phyloP scores from a whole-genome alignment of 2,888 invertebrate species.

The Drosophila nr. perissopoda region DNA sequence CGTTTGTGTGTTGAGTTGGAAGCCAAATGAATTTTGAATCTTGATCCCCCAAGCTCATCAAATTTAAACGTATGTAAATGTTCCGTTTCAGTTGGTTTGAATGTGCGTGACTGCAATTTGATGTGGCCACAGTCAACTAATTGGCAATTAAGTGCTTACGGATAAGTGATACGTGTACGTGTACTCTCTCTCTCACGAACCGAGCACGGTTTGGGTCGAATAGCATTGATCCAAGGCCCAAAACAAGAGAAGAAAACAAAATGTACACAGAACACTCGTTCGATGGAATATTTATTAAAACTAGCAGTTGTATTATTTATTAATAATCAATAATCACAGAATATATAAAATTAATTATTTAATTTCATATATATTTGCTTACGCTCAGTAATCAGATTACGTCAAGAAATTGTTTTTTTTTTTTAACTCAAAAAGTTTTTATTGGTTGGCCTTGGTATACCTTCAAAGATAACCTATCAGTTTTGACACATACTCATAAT shows the following conservation, averaged over 20 bases:
- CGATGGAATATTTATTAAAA: background rate
- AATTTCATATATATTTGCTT: background rate
- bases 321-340: background rate
- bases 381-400: background rate
- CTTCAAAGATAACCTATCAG: background rate
- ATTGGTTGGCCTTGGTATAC: background rate
- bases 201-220: background rate
- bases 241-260: background rate
- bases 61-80: slow-evolving; percentile 15
- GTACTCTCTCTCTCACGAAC: slow-evolving; percentile 1
- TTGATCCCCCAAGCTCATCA: slow-evolving; percentile 1
- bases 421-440: background rate
- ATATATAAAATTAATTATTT: background rate
- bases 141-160: slow-evolving; percentile 45
- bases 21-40: slow-evolving; percentile 2
- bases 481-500: background rate
- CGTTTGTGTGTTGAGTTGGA: background rate
- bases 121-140: slow-evolving; percentile 29
- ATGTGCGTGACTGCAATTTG: slow-evolving; percentile 48
- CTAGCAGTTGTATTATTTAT: background rate
- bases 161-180: slow-evolving; percentile 33
- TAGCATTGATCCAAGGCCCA: background rate
- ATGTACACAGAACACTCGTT: background rate
- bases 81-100: slow-evolving; percentile 27
- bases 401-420: background rate